A percentile compares a stretch with the other conserved stretches of the same genome.
Evolutionary conservation across 2,888 invertebrate species (phyloP).

Genomic region (Pharmacophagus antenor): DNA sequence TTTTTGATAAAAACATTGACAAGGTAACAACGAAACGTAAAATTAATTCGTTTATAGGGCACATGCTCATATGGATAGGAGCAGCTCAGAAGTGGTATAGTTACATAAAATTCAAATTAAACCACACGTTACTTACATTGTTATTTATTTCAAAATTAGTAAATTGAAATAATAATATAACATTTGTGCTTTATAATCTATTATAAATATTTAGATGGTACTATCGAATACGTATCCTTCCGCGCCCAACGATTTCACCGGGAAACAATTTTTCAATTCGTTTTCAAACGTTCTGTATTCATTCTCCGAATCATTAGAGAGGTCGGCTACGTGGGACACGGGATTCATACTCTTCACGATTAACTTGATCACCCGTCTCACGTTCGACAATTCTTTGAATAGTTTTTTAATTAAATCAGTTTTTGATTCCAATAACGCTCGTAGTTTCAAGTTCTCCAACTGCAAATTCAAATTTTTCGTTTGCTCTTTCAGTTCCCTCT

Average conservation of each 20-base stretch:
- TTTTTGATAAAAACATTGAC: no score
- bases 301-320: slow-evolving; percentile 43
- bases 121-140: neutral
- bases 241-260: slow-evolving; percentile 37
- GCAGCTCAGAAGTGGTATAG: neutral
- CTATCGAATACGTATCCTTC: slow-evolving; percentile 46
- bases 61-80: neutral
- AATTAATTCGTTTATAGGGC: neutral
- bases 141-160: slow-evolving; percentile 2
- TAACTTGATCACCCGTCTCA: slow-evolving; percentile 55
- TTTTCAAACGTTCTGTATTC: slow-evolving; percentile 58
- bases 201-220: slow-evolving; percentile 34
- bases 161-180: neutral
- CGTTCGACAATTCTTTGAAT: slow-evolving; percentile 53
- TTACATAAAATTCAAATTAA: neutral
- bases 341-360: slow-evolving; percentile 52
- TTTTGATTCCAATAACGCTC: slow-evolving; percentile 54
- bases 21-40: neutral
- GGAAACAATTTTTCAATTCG: slow-evolving; percentile 45
- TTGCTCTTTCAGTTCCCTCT: slow-evolving; percentile 51
- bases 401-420: slow-evolving; percentile 51
- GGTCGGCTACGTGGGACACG: slow-evolving; percentile 39
- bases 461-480: slow-evolving; percentile 49
- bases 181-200: neutral
- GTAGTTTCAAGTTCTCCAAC: slow-evolving; percentile 66